Conservation (phyloP, 2,888 invertebrate genomes). For the Suillia variegata region DNA sequence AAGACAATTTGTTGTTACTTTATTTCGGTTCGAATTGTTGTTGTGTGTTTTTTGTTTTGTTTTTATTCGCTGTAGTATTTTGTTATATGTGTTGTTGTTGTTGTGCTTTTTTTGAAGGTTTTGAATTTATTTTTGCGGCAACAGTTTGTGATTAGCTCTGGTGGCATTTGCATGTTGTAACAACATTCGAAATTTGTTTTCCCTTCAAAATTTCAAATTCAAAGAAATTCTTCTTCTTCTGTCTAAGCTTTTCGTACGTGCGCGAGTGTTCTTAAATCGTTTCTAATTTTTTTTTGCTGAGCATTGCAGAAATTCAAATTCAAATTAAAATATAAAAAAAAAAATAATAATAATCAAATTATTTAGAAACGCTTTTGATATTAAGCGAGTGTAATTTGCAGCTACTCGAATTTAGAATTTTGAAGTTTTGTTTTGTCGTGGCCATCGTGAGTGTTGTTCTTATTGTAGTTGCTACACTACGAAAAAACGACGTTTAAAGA, state of each 20-base stretch:
- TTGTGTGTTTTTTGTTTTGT: constrained; percentile 23
- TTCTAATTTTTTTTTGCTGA: constrained; percentile 5
- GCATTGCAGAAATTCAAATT: neutral
- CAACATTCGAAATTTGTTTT: neutral
- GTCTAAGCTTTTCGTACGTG: too few species aligned
- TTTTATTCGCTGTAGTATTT: constrained; percentile 21
- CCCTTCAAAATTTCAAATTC: neutral
- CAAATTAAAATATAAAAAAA: neutral
- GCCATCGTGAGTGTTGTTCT: neutral
- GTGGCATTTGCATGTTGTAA: constrained; percentile 25
- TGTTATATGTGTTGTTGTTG: constrained; percentile 22
- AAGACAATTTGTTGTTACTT: constrained; percentile 37
- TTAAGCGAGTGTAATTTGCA: neutral
- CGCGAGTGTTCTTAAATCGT: constrained; percentile 6
- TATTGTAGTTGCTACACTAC: too few species aligned
- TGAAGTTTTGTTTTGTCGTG: neutral
- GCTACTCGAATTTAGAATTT: neutral
- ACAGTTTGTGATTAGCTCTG: constrained; percentile 37
- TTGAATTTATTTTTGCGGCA: constrained; percentile 31
- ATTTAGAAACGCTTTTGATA: too few species aligned
- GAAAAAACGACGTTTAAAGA: too few species aligned
- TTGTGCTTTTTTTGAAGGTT: neutral
- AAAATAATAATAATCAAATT: neutral
- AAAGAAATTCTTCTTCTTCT: neutral
- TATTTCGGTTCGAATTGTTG: constrained; percentile 13